Base-by-base conservation (phyloP, 2,888 invertebrate genomes). In the Strigamia crassipes region DNA sequence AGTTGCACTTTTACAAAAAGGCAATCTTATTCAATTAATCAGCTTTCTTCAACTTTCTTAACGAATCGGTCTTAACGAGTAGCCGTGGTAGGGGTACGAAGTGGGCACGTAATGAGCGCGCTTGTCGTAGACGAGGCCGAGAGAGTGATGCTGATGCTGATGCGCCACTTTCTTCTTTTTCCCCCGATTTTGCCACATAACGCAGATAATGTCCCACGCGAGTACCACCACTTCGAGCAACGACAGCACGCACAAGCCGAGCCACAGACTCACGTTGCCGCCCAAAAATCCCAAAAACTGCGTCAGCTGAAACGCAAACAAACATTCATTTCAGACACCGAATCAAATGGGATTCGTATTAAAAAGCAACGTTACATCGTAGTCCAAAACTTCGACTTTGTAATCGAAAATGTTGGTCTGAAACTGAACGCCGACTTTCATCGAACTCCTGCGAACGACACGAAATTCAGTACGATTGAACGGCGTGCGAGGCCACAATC, bases 221-320 rank as follows among this genome's bases (percentile, higher is more conserved):
- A 78, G 15, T 41, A 38, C 38, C 3, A 78, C 9, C 12, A 78
- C 78, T 78, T 78, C 78, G 4, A 78, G 34, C 3, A 78, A 10
- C 5, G 78, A 78, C 42, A 78, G 34, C 12, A 78, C n/a, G n/a
- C 78, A 78, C 21, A 78, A 78, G 4, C 78, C 78, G 12, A 78
- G 21, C 78, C 78, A 78, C 78, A 78, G 12, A 78, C 78, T 78
- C 1, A 78, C 9, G n/a, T 78, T 78, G 1, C 78, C 78, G 31
- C 78, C 78, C 3, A 78, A n/a, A 78, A 78, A 41, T 12, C 78
- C 78, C 38, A 78, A 78, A 42, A 78, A 78, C 34, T 4, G 18
- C 18, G 41, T 41, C 18, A 78, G 21, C 78, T 78, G 10, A 38
- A 78, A 34, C 18, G 38, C 34, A 78, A n/a, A 78, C 23, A 66